These are phyloP conservation scores for Coracopsis vasa DNA, from an alignment of 2,113 vertebrate species.

Conservation along the genomic window DNA sequence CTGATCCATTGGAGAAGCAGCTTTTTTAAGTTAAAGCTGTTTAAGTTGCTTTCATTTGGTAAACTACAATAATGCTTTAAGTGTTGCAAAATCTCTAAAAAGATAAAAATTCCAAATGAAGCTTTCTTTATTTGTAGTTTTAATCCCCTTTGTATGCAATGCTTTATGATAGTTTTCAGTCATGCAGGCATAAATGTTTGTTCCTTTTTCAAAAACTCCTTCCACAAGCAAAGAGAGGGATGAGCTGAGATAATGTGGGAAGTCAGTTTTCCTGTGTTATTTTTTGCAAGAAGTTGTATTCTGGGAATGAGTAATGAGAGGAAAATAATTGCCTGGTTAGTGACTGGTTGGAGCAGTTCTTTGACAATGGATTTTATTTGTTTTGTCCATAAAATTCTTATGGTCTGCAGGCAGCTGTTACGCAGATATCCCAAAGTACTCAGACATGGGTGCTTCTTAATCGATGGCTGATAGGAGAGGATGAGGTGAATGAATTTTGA, in stretches of 20 bases:
- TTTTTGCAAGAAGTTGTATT: background rate
- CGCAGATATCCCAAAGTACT: background rate
- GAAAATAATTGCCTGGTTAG: background rate
- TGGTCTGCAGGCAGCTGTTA: rapidly evolving
- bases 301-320: background rate
- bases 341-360: background rate
- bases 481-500: background rate
- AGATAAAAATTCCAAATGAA: background rate
- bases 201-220: background rate
- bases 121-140: background rate
- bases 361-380: background rate
- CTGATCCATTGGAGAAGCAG: background rate
- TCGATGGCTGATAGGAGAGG: background rate
- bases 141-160: background rate
- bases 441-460: background rate
- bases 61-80: background rate
- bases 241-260: background rate
- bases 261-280: background rate
- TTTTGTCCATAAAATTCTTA: background rate
- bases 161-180: background rate
- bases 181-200: background rate
- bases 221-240: background rate
- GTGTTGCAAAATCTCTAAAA: background rate
- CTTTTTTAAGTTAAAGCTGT: background rate
- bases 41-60: background rate